Conservation (phyloP, 2,888 invertebrate genomes). For the Cerastis leucographa region DNA sequence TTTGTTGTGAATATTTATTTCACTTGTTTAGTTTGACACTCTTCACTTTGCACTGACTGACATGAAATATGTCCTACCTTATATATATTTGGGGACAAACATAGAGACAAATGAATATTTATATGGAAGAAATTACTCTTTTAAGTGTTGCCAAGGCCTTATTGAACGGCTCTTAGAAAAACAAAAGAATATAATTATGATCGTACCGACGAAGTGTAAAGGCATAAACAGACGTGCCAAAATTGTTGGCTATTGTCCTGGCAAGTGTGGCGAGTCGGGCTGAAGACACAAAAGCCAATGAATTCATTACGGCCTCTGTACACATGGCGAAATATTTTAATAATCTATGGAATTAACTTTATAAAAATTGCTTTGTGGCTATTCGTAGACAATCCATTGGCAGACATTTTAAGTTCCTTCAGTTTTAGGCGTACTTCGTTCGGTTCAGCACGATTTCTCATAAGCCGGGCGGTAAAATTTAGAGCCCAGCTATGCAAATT, state of each 20-base stretch:
- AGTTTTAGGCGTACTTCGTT: neutral
- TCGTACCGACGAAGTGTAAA: conserved; percentile 67
- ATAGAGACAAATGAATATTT: conserved; percentile 76
- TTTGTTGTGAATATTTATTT: conserved; percentile 59
- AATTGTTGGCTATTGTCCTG: conserved; percentile 64
- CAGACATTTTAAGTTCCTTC: neutral
- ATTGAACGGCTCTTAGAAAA: conserved; percentile 77
- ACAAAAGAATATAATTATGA: conserved; percentile 89
- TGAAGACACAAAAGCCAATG: conserved; percentile 51
- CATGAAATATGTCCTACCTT: conserved; percentile 75
- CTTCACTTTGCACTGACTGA: conserved; percentile 74
- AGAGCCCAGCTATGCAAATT: neutral
- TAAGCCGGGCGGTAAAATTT: neutral
- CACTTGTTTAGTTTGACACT: conserved; percentile 68
- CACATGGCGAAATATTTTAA: conserved; percentile 50
- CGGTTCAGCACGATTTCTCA: neutral
- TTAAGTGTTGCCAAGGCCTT: conserved; percentile 81
- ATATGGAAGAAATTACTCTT: conserved; percentile 78
- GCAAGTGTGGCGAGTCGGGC: conserved; percentile 53
- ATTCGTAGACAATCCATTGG: neutral
- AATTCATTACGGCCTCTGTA: conserved; percentile 60
- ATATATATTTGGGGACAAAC: conserved; percentile 81
- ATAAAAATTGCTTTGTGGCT: conserved; percentile 8
- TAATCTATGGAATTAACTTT: conserved; percentile 47
- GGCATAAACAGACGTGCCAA: conserved; percentile 47